These are phyloP conservation scores for Gibbula magus DNA, from an alignment of 2,888 invertebrate genomes.

Conservation along the genomic window DNA sequence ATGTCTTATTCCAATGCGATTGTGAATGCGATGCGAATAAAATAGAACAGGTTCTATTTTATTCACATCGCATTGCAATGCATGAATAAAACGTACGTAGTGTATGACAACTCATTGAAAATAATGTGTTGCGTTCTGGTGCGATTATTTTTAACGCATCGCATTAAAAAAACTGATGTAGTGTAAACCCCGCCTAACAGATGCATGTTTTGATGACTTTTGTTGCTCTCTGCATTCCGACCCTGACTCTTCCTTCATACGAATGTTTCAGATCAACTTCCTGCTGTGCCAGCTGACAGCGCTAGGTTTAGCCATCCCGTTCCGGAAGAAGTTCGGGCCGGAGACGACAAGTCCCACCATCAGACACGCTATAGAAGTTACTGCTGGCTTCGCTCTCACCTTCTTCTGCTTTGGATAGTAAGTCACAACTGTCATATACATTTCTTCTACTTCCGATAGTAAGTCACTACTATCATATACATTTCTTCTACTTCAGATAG, in stretches of 20 bases:
- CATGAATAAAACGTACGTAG: too few species aligned
- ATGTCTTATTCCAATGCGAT: too few species aligned
- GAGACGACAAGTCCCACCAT: constrained; percentile 45
- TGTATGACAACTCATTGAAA: too few species aligned
- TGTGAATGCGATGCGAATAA: too few species aligned
- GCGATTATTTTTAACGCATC: too few species aligned
- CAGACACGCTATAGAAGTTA: constrained; percentile 59
- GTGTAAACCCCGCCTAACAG: too few species aligned
- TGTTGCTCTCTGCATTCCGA: too few species aligned
- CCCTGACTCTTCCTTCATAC: not conserved
- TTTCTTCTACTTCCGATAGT: constrained; percentile 67
- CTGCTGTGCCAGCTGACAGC: constrained; percentile 66
- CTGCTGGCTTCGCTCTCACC: constrained; percentile 59
- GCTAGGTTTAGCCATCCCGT: constrained; percentile 58
- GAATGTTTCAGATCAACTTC: constrained; percentile 66
- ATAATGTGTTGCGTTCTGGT: too few species aligned
- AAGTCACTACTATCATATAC: constrained; percentile 35
- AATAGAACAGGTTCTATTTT: too few species aligned
- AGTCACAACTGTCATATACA: constrained; percentile 38
- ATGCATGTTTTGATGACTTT: too few species aligned
- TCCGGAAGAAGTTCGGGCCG: constrained; percentile 56
- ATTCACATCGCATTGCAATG: too few species aligned
- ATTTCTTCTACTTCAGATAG: constrained; percentile 65
- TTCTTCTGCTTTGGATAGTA: constrained; percentile 71
- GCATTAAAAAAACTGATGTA: too few species aligned